Percentiles rank a stretch among this genome's conserved stretches.
Evolutionary conservation across 2,888 invertebrate genomes (phyloP).

Genomic region (Drosophila maculinotata): DNA sequence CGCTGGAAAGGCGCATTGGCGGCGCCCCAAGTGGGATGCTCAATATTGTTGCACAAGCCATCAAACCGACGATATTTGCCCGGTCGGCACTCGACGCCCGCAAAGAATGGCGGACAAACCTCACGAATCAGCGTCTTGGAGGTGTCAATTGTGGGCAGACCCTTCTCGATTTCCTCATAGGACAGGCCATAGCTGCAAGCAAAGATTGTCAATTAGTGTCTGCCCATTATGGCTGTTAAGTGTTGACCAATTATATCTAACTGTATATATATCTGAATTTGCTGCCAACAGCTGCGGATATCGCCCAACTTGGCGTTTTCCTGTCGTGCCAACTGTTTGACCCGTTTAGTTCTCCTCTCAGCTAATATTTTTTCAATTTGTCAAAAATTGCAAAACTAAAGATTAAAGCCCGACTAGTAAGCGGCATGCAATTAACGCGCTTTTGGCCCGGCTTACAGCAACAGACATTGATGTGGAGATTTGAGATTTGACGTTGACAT

Average conservation of each 20-base stretch:
- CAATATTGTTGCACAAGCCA: slow-evolving; percentile 94
- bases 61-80: slow-evolving; percentile 95
- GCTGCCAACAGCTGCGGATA: slow-evolving; percentile 39
- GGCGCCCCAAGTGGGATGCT: slow-evolving; percentile 96
- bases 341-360: slow-evolving; percentile 21
- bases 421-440: slow-evolving; percentile 58
- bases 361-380: slow-evolving; percentile 42
- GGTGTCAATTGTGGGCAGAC: slow-evolving; percentile 94
- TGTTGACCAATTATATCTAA: slow-evolving; percentile 27
- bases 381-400: slow-evolving; percentile 71
- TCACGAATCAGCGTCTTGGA: slow-evolving; percentile 94
- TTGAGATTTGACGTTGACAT: slow-evolving; percentile 46
- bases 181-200: slow-evolving; percentile 91
- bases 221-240: slow-evolving; percentile 13
- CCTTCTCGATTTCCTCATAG: slow-evolving; percentile 94
- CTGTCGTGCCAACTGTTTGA: slow-evolving; percentile 37
- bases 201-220: slow-evolving; percentile 2
- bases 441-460: slow-evolving; percentile 38
- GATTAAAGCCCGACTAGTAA: slow-evolving; percentile 64
- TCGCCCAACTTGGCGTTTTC: slow-evolving; percentile 57
- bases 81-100: slow-evolving; percentile 94
- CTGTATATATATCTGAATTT: slow-evolving; percentile 2
- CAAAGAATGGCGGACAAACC: slow-evolving; percentile 94
- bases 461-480: slow-evolving; percentile 47
- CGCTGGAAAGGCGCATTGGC: slow-evolving; percentile 94